phyloP scores from a whole-genome alignment of 2,888 invertebrate species.

The Osmoderma eremita region DNA sequence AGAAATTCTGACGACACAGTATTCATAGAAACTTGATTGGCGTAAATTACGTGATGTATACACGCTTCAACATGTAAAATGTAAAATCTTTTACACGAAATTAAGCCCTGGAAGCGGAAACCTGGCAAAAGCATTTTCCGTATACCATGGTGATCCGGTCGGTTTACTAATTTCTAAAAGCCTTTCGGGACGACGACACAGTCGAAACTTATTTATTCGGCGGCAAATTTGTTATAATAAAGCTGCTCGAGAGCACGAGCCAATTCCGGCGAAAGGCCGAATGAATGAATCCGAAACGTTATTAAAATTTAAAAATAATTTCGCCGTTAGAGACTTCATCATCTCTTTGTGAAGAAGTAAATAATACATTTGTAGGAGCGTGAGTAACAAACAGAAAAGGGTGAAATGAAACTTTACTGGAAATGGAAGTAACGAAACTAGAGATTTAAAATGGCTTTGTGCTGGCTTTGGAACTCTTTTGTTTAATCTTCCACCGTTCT shows the following conservation, averaged over 20 bases:
- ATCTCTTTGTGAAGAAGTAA: background rate
- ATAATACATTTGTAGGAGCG: background rate
- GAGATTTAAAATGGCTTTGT: conserved; percentile 1
- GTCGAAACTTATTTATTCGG: conserved; percentile 22
- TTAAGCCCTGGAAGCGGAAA: conserved; percentile 1
- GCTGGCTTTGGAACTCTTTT: conserved; percentile 2
- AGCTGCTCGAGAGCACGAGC: conserved; percentile 17
- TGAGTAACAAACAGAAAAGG: conserved; percentile 4
- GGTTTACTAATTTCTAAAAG: background rate
- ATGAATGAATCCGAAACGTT: background rate
- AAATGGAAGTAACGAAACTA: conserved; percentile 2
- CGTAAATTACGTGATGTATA: conserved; percentile 3
- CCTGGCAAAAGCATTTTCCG: background rate
- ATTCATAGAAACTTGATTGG: no score
- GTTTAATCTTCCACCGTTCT: conserved; percentile 4
- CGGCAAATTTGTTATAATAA: conserved; percentile 28
- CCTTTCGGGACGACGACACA: background rate
- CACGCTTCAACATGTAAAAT: background rate
- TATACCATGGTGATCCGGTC: background rate
- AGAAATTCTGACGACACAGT: no score
- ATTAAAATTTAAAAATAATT: conserved; percentile 35
- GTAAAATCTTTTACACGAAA: conserved; percentile 23
- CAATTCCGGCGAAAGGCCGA: conserved; percentile 17
- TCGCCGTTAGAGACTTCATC: background rate
- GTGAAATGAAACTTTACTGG: background rate